A percentile compares a stretch with the other conserved stretches of the same genome.
These are phyloP conservation scores for Drosophila neutralis DNA, from an alignment of 2,888 invertebrate species.

Conservation along the genomic window DNA sequence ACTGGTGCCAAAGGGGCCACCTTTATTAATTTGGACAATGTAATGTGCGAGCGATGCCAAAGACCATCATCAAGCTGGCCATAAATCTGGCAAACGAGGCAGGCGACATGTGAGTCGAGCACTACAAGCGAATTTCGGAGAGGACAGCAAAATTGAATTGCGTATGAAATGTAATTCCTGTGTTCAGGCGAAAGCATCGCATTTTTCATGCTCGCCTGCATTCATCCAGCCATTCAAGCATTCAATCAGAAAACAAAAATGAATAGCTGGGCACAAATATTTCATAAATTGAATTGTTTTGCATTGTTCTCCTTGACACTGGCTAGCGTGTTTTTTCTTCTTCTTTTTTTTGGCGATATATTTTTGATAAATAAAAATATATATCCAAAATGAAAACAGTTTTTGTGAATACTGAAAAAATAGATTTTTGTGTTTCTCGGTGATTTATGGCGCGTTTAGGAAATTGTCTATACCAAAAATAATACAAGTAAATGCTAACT, in stretches of 20 bases:
- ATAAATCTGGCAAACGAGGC: conserved; percentile 65
- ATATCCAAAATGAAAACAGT: conserved; percentile 28
- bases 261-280: conserved; percentile 52
- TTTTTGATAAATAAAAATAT: conserved; percentile 17
- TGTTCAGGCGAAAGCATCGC: conserved; percentile 23
- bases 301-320: conserved; percentile 54
- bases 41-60: conserved; percentile 36
- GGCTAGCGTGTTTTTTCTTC: conserved; percentile 12
- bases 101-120: conserved; percentile 43
- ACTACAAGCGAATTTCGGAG: conserved; percentile 13
- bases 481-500: background rate
- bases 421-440: conserved; percentile 16
- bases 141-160: conserved; percentile 47
- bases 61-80: conserved; percentile 60
- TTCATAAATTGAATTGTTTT: conserved; percentile 71
- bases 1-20: conserved; percentile 41
- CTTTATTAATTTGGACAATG: conserved; percentile 77
- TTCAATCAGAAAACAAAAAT: conserved; percentile 30
- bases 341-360: background rate
- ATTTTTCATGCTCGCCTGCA: conserved; percentile 50
- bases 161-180: conserved; percentile 64
- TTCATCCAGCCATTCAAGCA: conserved; percentile 45
- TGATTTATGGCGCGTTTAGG: conserved; percentile 67
- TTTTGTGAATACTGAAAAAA: conserved; percentile 25
- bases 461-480: conserved; percentile 18